Evolutionary conservation across 2,888 invertebrate genomes (phyloP), one percentile per base, ranked within the genome.

Genomic region (Pristionchus arcanus): DNA sequence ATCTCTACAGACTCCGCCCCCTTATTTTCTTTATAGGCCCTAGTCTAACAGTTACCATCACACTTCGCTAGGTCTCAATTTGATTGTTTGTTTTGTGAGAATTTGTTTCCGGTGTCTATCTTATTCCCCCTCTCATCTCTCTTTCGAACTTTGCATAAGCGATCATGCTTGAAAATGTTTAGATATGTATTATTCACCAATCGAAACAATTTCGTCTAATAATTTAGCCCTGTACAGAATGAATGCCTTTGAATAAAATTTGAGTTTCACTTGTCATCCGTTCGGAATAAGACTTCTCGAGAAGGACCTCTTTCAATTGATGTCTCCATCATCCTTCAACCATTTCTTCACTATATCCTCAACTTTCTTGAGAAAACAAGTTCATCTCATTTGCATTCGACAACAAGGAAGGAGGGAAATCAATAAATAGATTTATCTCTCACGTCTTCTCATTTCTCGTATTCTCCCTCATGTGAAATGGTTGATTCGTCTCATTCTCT

Each of bases 111-210:
- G 34, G 13, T 81, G n/a, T 28, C 21, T 31, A 81, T 49, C 19
- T 53, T n/a, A 34, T 49, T 19, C 49, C 37, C 13, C 49, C 34
- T 49, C 42, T 81, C 81, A 28, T 81, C 49, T 28, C 81, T 81
- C 81, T 81, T 81, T 81, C 81, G 81, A 81, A 81, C n/a, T 81
- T 81, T 53, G 81, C 81, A 81, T 81, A 81, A 81, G 81, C 42
- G 28, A 53, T 25, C 49, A 49, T 81, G 81, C 81, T 53, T 49
- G 81, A 81, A 81, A 81, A 81, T 77, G 37, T 21, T 42, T 77
- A 68, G 68, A 68, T 49, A 11, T 63, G 13, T 59, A 34, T 42
- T 77, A 42, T 42, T 77, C 42, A 25, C 74, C 31, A 25, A 31
- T 74, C 21, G 21, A 21, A 34, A 37, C 31, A 37, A 37, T 74